These are phyloP conservation scores for Sebastes flavidus DNA, from an alignment of 2,797 vertebrate genomes.

Conservation along the genomic window DNA sequence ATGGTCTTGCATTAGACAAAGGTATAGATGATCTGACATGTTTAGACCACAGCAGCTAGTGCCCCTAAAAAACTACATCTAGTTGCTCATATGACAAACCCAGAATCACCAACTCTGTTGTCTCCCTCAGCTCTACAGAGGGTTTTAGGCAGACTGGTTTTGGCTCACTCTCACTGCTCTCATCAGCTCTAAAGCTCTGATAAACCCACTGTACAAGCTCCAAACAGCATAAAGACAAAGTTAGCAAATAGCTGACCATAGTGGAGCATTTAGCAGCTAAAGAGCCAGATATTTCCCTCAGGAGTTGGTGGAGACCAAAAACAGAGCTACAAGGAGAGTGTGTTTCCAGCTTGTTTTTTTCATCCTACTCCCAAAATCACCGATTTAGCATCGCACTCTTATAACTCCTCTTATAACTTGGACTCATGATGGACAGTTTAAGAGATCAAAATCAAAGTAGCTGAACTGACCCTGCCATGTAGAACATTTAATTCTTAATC, in stretches of 20 bases:
- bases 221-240: not conserved
- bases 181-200: not conserved
- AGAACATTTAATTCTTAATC: not conserved
- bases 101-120: not conserved
- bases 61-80: not conserved
- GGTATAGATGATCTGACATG: not conserved
- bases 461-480: not conserved
- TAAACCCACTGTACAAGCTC: not conserved
- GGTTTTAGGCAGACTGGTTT: not conserved
- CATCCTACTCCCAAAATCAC: not conserved
- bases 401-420: not conserved
- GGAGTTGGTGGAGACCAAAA: not conserved
- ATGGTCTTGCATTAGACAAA: not conserved
- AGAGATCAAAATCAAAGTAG: not conserved
- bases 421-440: not conserved
- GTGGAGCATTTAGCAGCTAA: not conserved
- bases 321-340: not conserved
- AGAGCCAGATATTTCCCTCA: not conserved
- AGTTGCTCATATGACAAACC: not conserved
- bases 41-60: not conserved
- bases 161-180: not conserved
- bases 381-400: not conserved
- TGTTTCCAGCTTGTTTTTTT: not conserved
- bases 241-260: not conserved
- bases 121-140: not conserved